Base-by-base conservation (phyloP, 2,888 invertebrate genomes). In the Ophion ventricosus region DNA sequence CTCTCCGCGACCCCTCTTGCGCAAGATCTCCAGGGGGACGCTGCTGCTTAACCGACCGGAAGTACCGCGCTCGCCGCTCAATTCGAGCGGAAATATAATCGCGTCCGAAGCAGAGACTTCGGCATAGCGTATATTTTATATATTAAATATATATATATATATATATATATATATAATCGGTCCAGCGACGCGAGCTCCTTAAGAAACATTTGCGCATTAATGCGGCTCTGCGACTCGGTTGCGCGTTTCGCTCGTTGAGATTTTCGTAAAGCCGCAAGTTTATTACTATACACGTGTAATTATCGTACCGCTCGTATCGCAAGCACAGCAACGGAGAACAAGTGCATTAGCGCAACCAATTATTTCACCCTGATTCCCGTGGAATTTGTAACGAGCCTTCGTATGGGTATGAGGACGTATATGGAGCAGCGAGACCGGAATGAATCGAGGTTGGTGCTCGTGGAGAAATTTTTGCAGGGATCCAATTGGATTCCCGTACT, bases 51-150 rank as follows among this genome's bases (percentile, higher is more conserved):
- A 54, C 77, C 84, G 70, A 78, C 80, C 84, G 78, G 80, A 84
- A 84, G 80, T 84, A 64, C 74, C 73, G 70, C 74, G 40, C 57
- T 40, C 14, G 61, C 11, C 70, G 70, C 40, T 67, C 78, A 75
- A 81, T 81, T 81, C 81, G 70, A 59, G 78, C 64, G 84, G 70
- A 81, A 81, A 61, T 49, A 17, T 81, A 84, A 81, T 78, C 81
- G 84, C 74, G 84, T 84, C 81, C 78, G 78, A 78, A 66, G 84
- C 81, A 84, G 84, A 84, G 84, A 84, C 77, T 78, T 54, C 54
- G 61, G 35, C 17, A 61, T 14, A 35, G 35, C 54, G 35, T 56
- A 64, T 74, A 74, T 35, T 7, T 35, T 35, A 35, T 35, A 35
- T 35, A 35, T 7, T 35, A 35, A 7, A 5, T 35, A 8, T 35